Evolutionary conservation across 2,113 vertebrate species (phyloP).

Genomic region (Psittacus erithacus): DNA sequence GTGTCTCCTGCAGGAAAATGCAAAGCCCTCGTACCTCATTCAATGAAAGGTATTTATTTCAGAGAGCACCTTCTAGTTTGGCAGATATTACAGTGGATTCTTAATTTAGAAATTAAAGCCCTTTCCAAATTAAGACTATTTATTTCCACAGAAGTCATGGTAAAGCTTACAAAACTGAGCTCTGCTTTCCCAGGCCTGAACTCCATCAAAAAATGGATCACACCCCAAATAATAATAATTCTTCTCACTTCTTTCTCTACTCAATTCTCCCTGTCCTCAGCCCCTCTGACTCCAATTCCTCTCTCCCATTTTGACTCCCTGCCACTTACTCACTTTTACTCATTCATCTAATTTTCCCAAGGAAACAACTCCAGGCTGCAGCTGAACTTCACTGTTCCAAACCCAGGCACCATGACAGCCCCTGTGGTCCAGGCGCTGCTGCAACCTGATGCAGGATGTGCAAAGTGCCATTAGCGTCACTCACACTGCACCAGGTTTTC

Average conservation of each 20-base stretch:
- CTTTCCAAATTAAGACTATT: not conserved
- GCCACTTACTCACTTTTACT: not conserved
- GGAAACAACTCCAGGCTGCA: not conserved
- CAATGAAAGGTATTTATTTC: not conserved
- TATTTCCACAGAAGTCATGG: not conserved
- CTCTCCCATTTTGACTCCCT: not conserved
- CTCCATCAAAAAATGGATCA: rapidly evolving
- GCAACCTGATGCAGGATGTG: not conserved
- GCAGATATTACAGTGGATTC: not conserved
- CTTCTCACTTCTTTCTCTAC: not conserved
- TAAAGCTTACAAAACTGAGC: not conserved
- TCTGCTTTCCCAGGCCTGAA: not conserved
- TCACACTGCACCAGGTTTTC: rapidly evolving
- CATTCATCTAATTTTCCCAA: not conserved
- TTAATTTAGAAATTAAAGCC: not conserved
- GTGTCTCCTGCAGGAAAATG: not conserved
- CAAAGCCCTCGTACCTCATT: not conserved
- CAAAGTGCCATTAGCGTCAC: rapidly evolving
- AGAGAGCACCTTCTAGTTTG: not conserved
- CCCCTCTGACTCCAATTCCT: not conserved
- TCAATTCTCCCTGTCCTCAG: not conserved
- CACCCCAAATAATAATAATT: not conserved
- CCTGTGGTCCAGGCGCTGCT: not conserved
- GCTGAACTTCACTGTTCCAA: not conserved
- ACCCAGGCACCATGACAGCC: rapidly evolving